Conservation (phyloP, 2,888 invertebrate species). For the Tetranychus piercei region DNA sequence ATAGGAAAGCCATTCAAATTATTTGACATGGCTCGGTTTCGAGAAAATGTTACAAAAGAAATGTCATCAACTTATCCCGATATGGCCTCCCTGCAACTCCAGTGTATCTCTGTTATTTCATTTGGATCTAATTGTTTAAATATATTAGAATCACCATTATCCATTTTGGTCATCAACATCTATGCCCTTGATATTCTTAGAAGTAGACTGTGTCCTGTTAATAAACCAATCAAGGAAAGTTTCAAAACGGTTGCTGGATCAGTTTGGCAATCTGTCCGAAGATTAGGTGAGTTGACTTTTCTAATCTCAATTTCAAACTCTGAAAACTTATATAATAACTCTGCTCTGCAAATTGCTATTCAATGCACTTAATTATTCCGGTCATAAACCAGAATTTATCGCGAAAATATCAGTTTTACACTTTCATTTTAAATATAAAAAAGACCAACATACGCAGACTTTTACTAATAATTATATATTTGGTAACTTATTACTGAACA, state of each 20-base stretch:
- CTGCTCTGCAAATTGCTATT: no score
- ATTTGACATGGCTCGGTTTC: slow-evolving; percentile 90
- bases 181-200: slow-evolving; percentile 5
- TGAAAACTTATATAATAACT: no score
- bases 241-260: not conserved
- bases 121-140: slow-evolving; percentile 43
- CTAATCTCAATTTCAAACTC: no score
- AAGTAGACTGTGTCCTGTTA: not conserved
- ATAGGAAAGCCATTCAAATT: slow-evolving; percentile 38
- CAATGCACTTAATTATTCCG: no score
- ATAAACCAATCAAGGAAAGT: not conserved
- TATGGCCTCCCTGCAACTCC: slow-evolving; percentile 65
- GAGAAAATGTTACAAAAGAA: slow-evolving; percentile 74
- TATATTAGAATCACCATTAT: not conserved
- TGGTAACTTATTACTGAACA: no score
- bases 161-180: not conserved
- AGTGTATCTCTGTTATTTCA: slow-evolving; percentile 76
- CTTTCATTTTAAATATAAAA: no score
- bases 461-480: no score
- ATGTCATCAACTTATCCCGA: slow-evolving; percentile 64
- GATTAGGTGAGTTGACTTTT: not conserved
- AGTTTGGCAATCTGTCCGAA: not conserved
- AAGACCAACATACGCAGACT: no score
- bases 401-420: no score
- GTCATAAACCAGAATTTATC: no score